Evolutionary conservation across 2,888 invertebrate species (phyloP).

Genomic region (Brenthis ino): DNA sequence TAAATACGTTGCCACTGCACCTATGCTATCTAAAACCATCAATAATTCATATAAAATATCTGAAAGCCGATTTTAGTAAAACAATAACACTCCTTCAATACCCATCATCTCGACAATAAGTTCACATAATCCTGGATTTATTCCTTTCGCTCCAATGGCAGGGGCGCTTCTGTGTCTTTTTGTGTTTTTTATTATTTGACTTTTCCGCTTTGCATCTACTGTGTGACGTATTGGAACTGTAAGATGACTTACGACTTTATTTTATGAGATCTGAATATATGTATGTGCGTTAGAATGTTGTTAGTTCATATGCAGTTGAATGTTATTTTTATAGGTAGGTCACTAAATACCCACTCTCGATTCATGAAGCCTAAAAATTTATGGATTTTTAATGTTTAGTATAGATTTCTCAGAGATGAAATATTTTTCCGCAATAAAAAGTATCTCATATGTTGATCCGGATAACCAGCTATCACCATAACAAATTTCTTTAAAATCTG

Average conservation of each 20-base stretch:
- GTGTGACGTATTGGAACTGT: conserved; percentile 36
- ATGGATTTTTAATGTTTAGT: too few species aligned
- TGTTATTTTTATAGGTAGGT: too few species aligned
- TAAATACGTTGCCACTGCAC: neutral
- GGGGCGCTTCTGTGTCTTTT: conserved; percentile 65
- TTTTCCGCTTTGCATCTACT: conserved; percentile 45
- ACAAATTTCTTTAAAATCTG: too few species aligned
- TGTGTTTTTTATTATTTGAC: conserved; percentile 59
- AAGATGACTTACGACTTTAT: conserved; percentile 34
- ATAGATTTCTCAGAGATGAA: too few species aligned
- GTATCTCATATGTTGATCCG: too few species aligned
- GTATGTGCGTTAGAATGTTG: conserved; percentile 1
- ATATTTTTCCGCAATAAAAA: too few species aligned
- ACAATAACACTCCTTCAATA: conserved; percentile 44
- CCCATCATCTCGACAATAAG: conserved; percentile 53
- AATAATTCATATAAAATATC: conserved; percentile 1
- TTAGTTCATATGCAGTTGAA: neutral
- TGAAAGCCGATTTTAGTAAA: conserved; percentile 22
- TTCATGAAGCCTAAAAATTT: too few species aligned
- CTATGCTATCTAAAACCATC: neutral
- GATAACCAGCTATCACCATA: too few species aligned
- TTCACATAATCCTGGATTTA: conserved; percentile 68
- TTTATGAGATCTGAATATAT: conserved; percentile 29
- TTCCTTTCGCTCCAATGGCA: conserved; percentile 57
- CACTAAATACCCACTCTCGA: too few species aligned